These are phyloP conservation scores for Paramuricea clavata DNA, from an alignment of 92 coral and sea anemone genomes.

Conservation along the genomic window DNA sequence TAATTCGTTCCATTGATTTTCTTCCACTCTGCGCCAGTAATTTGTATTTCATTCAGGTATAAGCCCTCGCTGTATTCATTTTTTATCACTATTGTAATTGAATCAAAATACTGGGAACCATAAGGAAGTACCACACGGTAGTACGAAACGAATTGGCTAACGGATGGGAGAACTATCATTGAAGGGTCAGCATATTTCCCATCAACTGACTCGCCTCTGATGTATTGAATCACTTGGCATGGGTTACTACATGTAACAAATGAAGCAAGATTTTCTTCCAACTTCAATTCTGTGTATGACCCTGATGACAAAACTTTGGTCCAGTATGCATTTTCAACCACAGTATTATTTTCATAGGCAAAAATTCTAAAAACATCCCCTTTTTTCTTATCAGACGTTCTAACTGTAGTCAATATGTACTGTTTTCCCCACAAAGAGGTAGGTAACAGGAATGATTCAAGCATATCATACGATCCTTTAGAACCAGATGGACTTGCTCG, in stretches of 20 bases:
- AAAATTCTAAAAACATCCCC: not conserved
- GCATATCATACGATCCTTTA: not conserved
- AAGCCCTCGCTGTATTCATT: not conserved
- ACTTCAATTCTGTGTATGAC: not conserved
- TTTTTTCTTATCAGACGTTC: not conserved
- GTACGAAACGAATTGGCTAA: no score
- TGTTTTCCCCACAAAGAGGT: not conserved
- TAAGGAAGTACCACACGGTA: no score
- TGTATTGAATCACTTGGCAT: not conserved
- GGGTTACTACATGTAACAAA: not conserved
- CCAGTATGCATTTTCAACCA: no score
- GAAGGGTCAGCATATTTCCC: not conserved
- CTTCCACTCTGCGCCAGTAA: not conserved
- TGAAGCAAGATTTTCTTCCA: not conserved
- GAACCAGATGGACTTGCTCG: not conserved
- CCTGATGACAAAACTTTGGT: no score
- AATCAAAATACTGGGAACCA: no score
- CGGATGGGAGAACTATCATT: no score
- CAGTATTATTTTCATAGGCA: no score
- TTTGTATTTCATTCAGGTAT: not conserved
- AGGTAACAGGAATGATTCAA: not conserved
- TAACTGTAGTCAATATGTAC: not conserved
- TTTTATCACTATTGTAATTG: not conserved
- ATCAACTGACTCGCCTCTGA: not conserved
- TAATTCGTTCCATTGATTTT: no score